phyloP scores from a whole-genome alignment of 1,140 invertebrate genomes.

The Euschistus heros region DNA sequence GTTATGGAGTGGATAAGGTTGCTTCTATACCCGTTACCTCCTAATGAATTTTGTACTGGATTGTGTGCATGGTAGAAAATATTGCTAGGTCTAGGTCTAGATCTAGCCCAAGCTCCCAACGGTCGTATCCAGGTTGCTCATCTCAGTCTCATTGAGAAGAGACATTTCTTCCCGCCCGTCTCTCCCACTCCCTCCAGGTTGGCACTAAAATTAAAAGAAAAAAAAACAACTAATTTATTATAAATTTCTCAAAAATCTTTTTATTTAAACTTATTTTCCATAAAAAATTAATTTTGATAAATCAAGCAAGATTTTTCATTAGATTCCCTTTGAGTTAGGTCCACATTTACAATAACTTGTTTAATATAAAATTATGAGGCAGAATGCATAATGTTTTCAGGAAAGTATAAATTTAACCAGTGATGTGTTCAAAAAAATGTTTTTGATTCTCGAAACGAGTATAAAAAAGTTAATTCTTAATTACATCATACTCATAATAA shows the following conservation, averaged over 20 bases:
- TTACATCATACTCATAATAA: too few species aligned
- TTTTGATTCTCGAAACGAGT: too few species aligned
- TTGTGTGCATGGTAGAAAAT: background rate
- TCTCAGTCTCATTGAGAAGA: conserved; percentile 3
- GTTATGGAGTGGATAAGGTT: background rate
- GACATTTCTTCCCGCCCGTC: background rate
- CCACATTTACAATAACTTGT: too few species aligned
- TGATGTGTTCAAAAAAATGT: too few species aligned
- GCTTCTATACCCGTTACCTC: conserved; percentile 4
- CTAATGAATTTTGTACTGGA: background rate
- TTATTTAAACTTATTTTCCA: background rate
- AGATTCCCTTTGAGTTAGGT: too few species aligned
- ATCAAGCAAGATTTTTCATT: too few species aligned
- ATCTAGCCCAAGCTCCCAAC: background rate
- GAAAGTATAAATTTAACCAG: too few species aligned
- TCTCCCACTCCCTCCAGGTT: background rate
- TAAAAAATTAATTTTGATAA: too few species aligned
- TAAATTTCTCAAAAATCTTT: background rate
- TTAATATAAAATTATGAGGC: too few species aligned
- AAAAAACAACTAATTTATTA: background rate
- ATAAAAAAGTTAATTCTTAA: too few species aligned
- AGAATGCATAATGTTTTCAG: too few species aligned
- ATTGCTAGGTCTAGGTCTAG: too few species aligned
- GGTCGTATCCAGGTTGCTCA: background rate
- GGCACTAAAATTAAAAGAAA: background rate